Evolutionary conservation across 2,797 vertebrate genomes (phyloP).

Genomic region (Mormyrus proboscirostris): DNA sequence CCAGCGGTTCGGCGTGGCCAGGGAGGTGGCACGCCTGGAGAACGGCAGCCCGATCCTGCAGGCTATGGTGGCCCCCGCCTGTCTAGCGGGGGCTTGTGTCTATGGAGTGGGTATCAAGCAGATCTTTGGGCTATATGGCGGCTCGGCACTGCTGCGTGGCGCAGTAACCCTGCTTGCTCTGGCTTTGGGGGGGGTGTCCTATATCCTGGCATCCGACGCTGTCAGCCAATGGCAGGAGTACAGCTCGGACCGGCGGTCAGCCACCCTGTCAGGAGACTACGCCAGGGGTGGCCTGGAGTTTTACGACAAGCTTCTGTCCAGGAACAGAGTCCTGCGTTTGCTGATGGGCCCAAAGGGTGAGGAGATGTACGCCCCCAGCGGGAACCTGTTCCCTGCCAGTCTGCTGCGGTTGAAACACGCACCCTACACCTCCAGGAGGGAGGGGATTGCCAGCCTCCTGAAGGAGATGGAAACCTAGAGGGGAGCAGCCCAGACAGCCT

Average conservation of each 20-base stretch:
- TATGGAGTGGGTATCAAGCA: constrained; percentile 70
- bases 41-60: constrained; percentile 55
- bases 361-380: constrained; percentile 73
- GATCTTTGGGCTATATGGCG: constrained; percentile 64
- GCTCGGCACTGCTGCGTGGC: constrained; percentile 55
- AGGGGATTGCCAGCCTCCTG: constrained; percentile 66
- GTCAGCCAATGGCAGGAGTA: constrained; percentile 72
- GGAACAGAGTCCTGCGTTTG: constrained; percentile 70
- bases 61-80: constrained; percentile 68
- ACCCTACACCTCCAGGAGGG: constrained; percentile 76
- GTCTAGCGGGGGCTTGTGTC: constrained; percentile 68
- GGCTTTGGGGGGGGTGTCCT: constrained; percentile 62
- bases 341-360: constrained; percentile 74
- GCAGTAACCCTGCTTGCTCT: constrained; percentile 61
- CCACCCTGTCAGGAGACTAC: constrained; percentile 66
- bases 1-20: constrained; percentile 81
- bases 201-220: constrained; percentile 64
- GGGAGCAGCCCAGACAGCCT: background rate
- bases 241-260: constrained; percentile 65
- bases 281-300: constrained; percentile 83
- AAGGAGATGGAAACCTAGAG: constrained; percentile 36
- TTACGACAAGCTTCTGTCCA: constrained; percentile 78
- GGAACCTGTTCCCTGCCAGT: constrained; percentile 76
- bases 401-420: constrained; percentile 77
- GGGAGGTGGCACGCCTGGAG: constrained; percentile 72